Percentiles rank a stretch among this genome's conserved stretches.
phyloP scores from a whole-genome alignment of 2,888 invertebrate species.

The Cotesia congregata region DNA sequence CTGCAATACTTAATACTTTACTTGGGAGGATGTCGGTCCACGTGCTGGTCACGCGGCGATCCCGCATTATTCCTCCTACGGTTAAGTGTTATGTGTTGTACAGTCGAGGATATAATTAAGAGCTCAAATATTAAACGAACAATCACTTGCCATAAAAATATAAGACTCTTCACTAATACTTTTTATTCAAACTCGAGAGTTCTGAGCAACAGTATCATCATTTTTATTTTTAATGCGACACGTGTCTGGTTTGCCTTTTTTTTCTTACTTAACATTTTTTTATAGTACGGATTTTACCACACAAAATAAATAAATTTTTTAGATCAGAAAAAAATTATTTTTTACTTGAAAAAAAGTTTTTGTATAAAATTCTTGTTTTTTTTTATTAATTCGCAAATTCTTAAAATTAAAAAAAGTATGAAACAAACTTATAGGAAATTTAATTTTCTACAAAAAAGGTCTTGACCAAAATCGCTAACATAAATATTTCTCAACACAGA shows the following conservation, averaged over 20 bases:
- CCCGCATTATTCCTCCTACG: not conserved
- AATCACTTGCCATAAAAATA: not conserved
- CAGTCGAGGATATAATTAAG: not conserved
- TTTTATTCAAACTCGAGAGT: not conserved
- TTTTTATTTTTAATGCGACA: not conserved
- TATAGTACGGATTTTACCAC: not conserved
- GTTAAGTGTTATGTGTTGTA: not conserved
- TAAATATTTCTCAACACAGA: too few species aligned
- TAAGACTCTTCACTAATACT: not conserved
- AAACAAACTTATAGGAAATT: too few species aligned
- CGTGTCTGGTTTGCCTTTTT: not conserved
- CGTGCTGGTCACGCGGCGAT: not conserved
- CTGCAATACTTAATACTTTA: not conserved
- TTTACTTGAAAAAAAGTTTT: too few species aligned
- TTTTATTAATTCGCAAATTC: too few species aligned
- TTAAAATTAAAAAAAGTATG: too few species aligned
- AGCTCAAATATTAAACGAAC: not conserved
- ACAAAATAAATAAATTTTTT: too few species aligned
- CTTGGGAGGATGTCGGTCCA: not conserved
- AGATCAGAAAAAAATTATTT: too few species aligned
- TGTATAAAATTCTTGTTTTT: too few species aligned
- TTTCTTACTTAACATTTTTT: not conserved
- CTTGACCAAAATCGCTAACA: too few species aligned
- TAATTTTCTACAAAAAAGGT: too few species aligned
- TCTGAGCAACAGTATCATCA: not conserved